Conservation (phyloP, 1,140 invertebrate genomes). For the Panulirus ornatus region DNA sequence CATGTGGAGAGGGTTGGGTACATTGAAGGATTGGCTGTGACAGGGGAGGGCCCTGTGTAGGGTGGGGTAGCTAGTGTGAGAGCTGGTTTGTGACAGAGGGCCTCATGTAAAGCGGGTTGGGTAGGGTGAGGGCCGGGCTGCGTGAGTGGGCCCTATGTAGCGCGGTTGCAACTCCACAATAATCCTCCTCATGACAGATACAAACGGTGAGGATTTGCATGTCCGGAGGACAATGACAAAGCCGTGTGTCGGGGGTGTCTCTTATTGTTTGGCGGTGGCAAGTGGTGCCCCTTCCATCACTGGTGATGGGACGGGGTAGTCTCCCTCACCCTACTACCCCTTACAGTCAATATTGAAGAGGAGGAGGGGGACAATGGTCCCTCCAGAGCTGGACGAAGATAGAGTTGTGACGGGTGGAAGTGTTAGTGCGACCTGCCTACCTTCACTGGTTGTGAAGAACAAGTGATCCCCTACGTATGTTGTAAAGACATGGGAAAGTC, state of each 20-base stretch:
- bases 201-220: conserved; percentile 71
- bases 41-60: neutral
- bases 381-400: no score
- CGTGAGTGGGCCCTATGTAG: neutral
- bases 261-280: conserved; percentile 54
- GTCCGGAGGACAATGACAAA: conserved; percentile 70
- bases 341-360: neutral
- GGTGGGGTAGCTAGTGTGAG: neutral
- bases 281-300: neutral
- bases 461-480: no score
- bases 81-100: conserved; percentile 13
- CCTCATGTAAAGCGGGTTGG: no score
- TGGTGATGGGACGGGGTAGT: no score
- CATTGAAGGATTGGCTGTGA: no score
- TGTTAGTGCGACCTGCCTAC: no score
- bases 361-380: no score
- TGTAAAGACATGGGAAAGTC: no score
- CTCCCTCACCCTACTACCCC: neutral
- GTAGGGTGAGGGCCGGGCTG: neutral
- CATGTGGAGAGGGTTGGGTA: no score
- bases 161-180: conserved; percentile 42
- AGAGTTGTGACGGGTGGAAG: no score
- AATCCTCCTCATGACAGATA: conserved; percentile 70
- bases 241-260: conserved; percentile 53
- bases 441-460: no score